phyloP scores from a whole-genome alignment of 2,888 invertebrate species.

The Athalia rosae region DNA sequence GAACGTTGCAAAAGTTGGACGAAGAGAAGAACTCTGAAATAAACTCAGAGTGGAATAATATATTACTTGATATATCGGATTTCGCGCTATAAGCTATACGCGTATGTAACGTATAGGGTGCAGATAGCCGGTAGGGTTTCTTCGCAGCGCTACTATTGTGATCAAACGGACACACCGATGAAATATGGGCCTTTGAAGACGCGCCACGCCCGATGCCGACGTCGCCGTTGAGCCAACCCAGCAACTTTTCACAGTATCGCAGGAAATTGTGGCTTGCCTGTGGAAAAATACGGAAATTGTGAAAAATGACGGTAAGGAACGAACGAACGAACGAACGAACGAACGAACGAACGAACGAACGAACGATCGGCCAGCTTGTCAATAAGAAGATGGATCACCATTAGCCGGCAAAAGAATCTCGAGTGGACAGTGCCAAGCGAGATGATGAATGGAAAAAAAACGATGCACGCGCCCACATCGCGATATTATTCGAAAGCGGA shows the following conservation, averaged over 20 bases:
- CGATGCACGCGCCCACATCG: background rate
- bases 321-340: background rate
- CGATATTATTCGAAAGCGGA: background rate
- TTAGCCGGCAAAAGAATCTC: slow-evolving; percentile 19
- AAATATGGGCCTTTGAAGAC: slow-evolving; percentile 23
- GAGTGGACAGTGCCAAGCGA: slow-evolving; percentile 30
- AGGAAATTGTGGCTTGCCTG: slow-evolving; percentile 10
- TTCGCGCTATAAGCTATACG: background rate
- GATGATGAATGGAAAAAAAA: slow-evolving; percentile 43
- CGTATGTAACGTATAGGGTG: background rate
- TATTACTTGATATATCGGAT: background rate
- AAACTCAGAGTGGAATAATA: background rate
- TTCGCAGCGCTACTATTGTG: background rate
- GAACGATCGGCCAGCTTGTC: slow-evolving; percentile 24
- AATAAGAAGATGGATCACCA: slow-evolving; percentile 39
- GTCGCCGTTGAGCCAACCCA: background rate
- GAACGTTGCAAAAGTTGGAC: background rate
- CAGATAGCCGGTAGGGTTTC: background rate
- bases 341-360: slow-evolving; percentile 4
- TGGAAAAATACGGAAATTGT: slow-evolving; percentile 34
- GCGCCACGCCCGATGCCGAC: background rate
- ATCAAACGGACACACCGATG: slow-evolving; percentile 9
- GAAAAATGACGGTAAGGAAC: slow-evolving; percentile 42
- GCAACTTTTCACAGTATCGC: slow-evolving; percentile 20
- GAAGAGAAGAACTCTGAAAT: background rate